Evolutionary conservation across 2,888 invertebrate genomes (phyloP).

Genomic region (Thymelicus sylvestris): DNA sequence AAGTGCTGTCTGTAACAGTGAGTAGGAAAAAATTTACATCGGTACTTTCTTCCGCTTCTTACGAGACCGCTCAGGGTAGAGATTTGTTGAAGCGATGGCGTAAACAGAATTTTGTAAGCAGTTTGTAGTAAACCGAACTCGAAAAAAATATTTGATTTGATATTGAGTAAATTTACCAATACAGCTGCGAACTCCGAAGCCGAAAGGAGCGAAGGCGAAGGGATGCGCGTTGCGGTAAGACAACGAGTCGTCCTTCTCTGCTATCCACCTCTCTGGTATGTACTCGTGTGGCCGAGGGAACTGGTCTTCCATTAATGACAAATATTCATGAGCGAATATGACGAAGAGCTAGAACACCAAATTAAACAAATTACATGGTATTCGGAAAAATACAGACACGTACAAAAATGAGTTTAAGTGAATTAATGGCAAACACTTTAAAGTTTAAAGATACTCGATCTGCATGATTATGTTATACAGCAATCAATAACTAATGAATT

Average conservation of each 20-base stretch:
- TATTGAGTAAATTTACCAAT: slow-evolving; percentile 72
- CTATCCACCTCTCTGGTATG: slow-evolving; percentile 90
- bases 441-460: no score
- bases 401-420: no score
- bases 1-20: neutral
- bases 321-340: slow-evolving; percentile 51
- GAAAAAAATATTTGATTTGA: neutral
- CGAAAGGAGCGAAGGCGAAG: slow-evolving; percentile 87
- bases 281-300: slow-evolving; percentile 87
- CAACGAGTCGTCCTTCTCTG: slow-evolving; percentile 62
- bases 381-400: no score
- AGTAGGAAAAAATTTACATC: no score
- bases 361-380: neutral
- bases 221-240: slow-evolving; percentile 81
- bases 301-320: slow-evolving; percentile 86
- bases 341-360: slow-evolving; percentile 8
- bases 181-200: slow-evolving; percentile 88
- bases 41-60: no score
- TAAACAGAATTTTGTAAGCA: no score
- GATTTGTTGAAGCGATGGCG: no score
- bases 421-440: no score
- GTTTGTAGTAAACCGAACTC: no score
- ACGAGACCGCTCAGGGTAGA: no score
- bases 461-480: no score
- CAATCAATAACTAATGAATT: neutral